Conservation (phyloP, 2,888 invertebrate genomes). For the Philereme transversata region DNA sequence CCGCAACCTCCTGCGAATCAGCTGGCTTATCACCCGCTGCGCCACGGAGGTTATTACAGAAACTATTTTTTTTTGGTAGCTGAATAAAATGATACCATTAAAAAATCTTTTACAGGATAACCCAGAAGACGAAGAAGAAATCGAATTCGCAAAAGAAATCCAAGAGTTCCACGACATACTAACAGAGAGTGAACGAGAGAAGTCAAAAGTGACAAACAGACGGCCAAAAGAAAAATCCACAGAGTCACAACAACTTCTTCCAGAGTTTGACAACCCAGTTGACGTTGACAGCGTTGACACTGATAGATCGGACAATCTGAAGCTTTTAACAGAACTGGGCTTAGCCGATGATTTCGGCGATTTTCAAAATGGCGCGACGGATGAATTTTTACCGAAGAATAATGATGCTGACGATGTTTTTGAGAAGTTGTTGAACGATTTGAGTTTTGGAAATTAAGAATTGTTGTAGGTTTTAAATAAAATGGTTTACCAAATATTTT, state of each 20-base stretch:
- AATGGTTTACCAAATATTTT: background rate
- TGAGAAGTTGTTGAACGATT: conserved; percentile 71
- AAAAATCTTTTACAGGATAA: conserved; percentile 57
- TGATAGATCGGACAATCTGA: conserved; percentile 64
- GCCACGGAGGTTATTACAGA: too few relatives aligned
- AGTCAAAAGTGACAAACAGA: conserved; percentile 65
- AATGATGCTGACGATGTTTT: conserved; percentile 68
- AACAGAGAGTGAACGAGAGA: conserved; percentile 69
- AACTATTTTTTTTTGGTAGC: too few relatives aligned
- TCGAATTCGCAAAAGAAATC: conserved; percentile 77
- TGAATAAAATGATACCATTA: conserved; percentile 5
- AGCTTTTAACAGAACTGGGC: conserved; percentile 83
- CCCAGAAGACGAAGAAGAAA: conserved; percentile 83
- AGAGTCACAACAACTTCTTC: conserved; percentile 67
- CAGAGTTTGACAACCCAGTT: conserved; percentile 55
- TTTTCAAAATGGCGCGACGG: conserved; percentile 71
- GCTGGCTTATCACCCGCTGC: too few relatives aligned
- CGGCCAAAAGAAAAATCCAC: conserved; percentile 68
- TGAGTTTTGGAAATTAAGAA: conserved; percentile 58
- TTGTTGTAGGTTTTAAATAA: background rate
- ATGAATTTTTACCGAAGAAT: conserved; percentile 56
- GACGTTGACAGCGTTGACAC: conserved; percentile 49
- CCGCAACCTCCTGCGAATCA: too few relatives aligned
- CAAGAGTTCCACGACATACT: conserved; percentile 75
- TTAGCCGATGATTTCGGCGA: conserved; percentile 81